These are phyloP conservation scores for Stenurella melanura DNA, from an alignment of 2,888 invertebrate genomes.

Conservation along the genomic window DNA sequence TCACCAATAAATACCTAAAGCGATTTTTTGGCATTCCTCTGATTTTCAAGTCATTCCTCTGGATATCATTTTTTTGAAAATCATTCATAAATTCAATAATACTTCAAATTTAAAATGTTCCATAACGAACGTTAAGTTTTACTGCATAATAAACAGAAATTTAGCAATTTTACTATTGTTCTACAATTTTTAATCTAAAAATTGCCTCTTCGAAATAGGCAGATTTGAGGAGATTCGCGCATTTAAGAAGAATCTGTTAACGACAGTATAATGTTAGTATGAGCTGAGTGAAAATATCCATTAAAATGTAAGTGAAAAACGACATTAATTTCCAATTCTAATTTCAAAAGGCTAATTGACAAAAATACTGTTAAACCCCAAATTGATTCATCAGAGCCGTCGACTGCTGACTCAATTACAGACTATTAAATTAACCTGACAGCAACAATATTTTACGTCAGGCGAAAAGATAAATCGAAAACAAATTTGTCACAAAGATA, in stretches of 20 bases:
- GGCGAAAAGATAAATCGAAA: conserved; percentile 7
- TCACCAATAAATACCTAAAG: no score
- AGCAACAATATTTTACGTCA: conserved; percentile 7
- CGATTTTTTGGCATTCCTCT: no score
- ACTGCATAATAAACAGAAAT: no score
- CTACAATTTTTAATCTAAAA: no score
- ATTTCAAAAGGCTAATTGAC: conserved; percentile 7
- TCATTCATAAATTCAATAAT: no score
- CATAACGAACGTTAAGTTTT: no score
- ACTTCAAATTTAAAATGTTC: no score
- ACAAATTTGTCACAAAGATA: conserved; percentile 1
- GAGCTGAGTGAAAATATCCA: background rate
- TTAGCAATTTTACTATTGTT: no score
- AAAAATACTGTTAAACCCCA: conserved; percentile 7
- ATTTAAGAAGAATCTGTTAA: background rate
- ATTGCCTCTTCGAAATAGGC: no score
- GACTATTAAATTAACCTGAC: conserved; percentile 7
- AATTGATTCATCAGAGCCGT: conserved; percentile 4
- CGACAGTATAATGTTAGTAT: background rate
- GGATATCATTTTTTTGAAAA: no score
- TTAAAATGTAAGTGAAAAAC: background rate
- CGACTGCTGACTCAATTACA: conserved; percentile 1
- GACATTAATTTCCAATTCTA: conserved; percentile 3
- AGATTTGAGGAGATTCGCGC: no score
- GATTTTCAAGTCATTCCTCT: no score